A percentile compares a stretch with the other conserved stretches of the same genome.
Conservation (phyloP, 2,888 invertebrate genomes). For the Parochlus steinenii region DNA sequence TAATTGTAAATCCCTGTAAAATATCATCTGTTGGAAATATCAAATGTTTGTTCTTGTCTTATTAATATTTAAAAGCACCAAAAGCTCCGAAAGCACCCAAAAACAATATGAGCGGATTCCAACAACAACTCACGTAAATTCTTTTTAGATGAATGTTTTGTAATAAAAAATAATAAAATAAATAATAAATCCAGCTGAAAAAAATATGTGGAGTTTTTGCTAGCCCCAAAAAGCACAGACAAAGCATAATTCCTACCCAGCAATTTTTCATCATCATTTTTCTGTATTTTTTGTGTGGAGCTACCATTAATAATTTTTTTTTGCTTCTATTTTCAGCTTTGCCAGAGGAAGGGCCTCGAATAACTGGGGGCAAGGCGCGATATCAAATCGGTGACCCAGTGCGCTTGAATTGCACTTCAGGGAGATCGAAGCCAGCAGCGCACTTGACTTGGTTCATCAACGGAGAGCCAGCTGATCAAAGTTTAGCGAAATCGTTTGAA, state of each 20-base stretch:
- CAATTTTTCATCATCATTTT: background rate
- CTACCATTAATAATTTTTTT: slow-evolving; percentile 8
- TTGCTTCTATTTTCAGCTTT: slow-evolving; percentile 40
- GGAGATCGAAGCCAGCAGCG: slow-evolving; percentile 66
- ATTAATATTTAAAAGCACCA: too few relatives aligned
- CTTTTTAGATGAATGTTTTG: too few relatives aligned
- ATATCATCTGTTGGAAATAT: too few relatives aligned
- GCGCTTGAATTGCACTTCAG: slow-evolving; percentile 70
- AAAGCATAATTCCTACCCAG: background rate
- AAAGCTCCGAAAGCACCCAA: too few relatives aligned
- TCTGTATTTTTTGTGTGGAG: too few relatives aligned
- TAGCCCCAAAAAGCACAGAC: slow-evolving; percentile 6
- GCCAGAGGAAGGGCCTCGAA: slow-evolving; percentile 66
- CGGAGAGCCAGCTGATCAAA: slow-evolving; percentile 51
- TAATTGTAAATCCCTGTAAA: too few relatives aligned
- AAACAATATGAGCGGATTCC: too few relatives aligned
- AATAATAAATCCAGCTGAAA: too few relatives aligned
- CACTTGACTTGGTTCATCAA: slow-evolving; percentile 77
- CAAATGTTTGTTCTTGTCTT: too few relatives aligned
- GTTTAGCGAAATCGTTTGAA: slow-evolving; percentile 35
- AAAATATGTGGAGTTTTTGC: too few relatives aligned
- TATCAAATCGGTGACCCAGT: slow-evolving; percentile 72
- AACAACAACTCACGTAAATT: too few relatives aligned
- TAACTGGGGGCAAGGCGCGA: slow-evolving; percentile 60
- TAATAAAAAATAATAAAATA: too few relatives aligned